phyloP scores from a whole-genome alignment of 2,888 invertebrate species.

The Digitonthophagus gazella region DNA sequence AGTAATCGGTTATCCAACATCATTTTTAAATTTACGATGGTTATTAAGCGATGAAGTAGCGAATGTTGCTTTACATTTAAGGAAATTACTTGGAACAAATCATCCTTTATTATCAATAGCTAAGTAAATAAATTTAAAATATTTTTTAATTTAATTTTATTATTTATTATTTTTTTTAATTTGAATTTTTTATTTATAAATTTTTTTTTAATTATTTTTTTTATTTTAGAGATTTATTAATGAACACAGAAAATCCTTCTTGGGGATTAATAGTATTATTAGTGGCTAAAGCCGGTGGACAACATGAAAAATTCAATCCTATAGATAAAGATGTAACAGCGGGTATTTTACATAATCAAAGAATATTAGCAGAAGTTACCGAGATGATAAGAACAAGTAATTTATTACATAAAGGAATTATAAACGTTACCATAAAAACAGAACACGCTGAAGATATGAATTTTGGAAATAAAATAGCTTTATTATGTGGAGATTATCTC shows the following conservation, averaged over 20 bases:
- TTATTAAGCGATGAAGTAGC: constrained; percentile 94
- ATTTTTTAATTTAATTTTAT: not conserved
- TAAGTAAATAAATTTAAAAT: constrained; percentile 64
- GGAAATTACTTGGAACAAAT: constrained; percentile 88
- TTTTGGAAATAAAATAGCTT: constrained; percentile 91
- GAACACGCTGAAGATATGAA: constrained; percentile 69
- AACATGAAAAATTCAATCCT: constrained; percentile 70
- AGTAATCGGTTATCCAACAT: constrained; percentile 94
- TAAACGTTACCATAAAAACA: constrained; percentile 67
- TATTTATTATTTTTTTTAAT: not conserved
- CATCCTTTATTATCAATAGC: constrained; percentile 92
- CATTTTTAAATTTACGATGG: constrained; percentile 88
- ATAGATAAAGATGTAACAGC: constrained; percentile 81
- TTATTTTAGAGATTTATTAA: constrained; percentile 29
- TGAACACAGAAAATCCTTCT: constrained; percentile 30
- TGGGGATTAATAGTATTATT: constrained; percentile 89
- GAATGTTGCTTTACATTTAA: constrained; percentile 85
- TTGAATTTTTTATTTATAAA: not conserved
- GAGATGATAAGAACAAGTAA: constrained; percentile 94
- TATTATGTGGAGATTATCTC: constrained; percentile 85
- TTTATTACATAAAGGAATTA: constrained; percentile 75
- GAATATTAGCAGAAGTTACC: constrained; percentile 86
- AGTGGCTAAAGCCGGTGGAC: constrained; percentile 87
- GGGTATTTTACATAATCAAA: constrained; percentile 78
- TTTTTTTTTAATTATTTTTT: not conserved